Evolutionary conservation across 1,140 invertebrate genomes (phyloP).

Genomic region (Leptinotarsa undecemlineata): DNA sequence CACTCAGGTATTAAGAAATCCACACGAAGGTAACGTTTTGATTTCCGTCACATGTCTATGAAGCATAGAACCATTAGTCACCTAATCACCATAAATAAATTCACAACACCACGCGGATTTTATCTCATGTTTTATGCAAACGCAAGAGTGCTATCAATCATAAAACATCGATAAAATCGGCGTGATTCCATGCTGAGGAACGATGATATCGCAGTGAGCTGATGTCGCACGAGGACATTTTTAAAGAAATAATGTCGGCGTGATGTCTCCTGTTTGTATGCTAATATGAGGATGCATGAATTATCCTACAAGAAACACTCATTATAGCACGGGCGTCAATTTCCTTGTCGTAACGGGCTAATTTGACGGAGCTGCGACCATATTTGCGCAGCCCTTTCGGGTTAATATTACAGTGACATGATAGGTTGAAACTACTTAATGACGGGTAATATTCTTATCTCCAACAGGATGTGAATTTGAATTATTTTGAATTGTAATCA

Average conservation of each 20-base stretch:
- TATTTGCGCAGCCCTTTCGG: neutral
- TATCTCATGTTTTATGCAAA: conserved; percentile 20
- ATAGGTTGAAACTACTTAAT: neutral
- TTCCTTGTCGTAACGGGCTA: conserved; percentile 11
- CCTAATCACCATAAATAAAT: neutral
- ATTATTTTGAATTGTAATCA: no score
- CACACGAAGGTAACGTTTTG: no score
- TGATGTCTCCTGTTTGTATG: conserved; percentile 42
- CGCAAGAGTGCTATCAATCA: conserved; percentile 29
- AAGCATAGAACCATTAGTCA: neutral
- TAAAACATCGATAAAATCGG: conserved; percentile 27
- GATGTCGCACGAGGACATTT: conserved; percentile 19
- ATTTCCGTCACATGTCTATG: no score
- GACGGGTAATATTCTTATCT: no score
- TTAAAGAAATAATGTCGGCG: conserved; percentile 6
- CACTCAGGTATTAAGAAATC: no score
- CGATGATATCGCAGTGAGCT: conserved; percentile 18
- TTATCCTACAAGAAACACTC: conserved; percentile 24
- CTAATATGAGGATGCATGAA: conserved; percentile 33
- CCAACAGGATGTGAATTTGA: no score
- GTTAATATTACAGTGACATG: neutral
- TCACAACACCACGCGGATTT: neutral
- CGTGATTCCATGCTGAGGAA: conserved; percentile 16
- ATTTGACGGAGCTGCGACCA: conserved; percentile 2
- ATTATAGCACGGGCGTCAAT: conserved; percentile 17